Evolutionary conservation across 2,888 invertebrate genomes (phyloP).

Genomic region (Geophilus truncorum): DNA sequence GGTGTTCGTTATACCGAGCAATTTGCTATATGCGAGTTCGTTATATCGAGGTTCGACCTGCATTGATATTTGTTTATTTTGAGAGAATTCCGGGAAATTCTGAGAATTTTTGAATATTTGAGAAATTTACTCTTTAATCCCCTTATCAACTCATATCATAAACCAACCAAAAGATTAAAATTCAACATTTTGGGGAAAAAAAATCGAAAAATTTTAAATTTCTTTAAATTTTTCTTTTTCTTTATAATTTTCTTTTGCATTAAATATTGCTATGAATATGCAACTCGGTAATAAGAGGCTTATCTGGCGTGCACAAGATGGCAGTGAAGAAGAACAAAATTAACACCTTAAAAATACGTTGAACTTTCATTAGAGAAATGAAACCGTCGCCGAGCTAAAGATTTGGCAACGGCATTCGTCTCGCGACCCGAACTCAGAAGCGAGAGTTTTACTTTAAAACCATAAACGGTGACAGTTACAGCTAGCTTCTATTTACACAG

Average conservation of each 20-base stretch:
- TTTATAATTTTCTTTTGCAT: background rate
- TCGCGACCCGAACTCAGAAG: background rate
- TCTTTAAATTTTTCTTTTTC: background rate
- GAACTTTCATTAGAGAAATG: background rate
- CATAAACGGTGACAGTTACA: constrained; percentile 12
- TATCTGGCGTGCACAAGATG: background rate
- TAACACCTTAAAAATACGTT: background rate
- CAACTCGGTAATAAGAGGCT: background rate
- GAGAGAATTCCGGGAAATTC: no score
- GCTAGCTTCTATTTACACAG: background rate
- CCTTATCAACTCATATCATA: no score
- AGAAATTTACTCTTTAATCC: no score
- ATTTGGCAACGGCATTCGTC: background rate
- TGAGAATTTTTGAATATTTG: no score
- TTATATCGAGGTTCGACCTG: no score
- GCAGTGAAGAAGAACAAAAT: background rate
- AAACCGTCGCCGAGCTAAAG: background rate
- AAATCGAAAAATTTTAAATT: background rate
- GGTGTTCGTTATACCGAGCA: no score
- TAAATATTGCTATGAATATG: background rate
- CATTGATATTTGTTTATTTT: no score
- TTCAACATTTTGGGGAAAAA: no score
- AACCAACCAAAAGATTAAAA: no score
- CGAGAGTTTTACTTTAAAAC: background rate
- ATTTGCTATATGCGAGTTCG: no score